A percentile compares a stretch with the other conserved stretches of the same genome.
Conservation (phyloP, 2,888 invertebrate genomes). For the Caenorhabditis doughertyi region DNA sequence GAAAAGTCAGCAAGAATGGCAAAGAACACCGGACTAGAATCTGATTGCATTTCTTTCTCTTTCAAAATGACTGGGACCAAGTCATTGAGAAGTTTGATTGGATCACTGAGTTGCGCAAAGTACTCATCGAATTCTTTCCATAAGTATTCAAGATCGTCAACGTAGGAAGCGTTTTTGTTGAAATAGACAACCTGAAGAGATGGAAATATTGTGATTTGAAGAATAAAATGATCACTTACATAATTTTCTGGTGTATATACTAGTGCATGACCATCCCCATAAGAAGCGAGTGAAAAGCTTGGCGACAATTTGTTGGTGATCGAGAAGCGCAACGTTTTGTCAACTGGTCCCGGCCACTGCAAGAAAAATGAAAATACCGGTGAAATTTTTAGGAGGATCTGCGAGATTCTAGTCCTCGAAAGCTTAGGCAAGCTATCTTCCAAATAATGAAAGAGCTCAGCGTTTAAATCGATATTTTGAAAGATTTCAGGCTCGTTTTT, state of each 20-base stretch:
- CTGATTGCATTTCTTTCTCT: constrained; percentile 4
- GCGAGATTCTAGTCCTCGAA: background rate
- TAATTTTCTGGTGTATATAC: constrained; percentile 24
- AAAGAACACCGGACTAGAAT: constrained; percentile 21
- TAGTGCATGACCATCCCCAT: constrained; percentile 27
- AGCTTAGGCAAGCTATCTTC: too few species aligned
- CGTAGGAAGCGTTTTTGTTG: background rate
- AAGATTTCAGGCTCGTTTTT: too few species aligned
- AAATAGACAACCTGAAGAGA: constrained; percentile 37
- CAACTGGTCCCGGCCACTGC: constrained; percentile 40
- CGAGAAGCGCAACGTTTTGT: background rate
- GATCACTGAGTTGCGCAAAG: background rate
- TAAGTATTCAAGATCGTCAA: constrained; percentile 6
- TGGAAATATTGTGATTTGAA: background rate
- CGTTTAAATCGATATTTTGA: too few species aligned
- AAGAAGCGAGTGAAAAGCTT: constrained; percentile 7
- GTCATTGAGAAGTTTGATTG: constrained; percentile 13
- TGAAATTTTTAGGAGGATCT: background rate
- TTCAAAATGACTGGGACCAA: constrained; percentile 13
- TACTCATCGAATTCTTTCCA: constrained; percentile 17
- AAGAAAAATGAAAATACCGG: background rate
- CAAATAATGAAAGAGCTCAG: too few species aligned
- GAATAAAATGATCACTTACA: background rate
- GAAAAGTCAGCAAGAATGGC: constrained; percentile 23
- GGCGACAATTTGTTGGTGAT: constrained; percentile 8